Conservation (phyloP, 1,140 invertebrate genomes). For the Hyles euphorbiae region DNA sequence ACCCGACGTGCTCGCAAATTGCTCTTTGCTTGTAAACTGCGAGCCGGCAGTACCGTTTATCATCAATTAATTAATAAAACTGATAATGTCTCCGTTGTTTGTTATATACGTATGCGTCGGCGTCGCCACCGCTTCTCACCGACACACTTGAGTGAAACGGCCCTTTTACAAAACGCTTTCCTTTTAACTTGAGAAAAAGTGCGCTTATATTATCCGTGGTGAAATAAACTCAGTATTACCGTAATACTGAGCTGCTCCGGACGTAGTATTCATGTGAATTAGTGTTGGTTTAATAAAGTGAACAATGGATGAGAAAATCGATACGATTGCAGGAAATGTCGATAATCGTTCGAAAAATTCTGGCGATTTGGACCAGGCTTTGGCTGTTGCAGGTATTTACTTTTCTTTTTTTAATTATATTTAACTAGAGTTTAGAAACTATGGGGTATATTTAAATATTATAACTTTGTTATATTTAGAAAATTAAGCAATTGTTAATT, state of each 20-base stretch:
- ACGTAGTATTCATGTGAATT: not conserved
- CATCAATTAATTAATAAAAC: conserved; percentile 3
- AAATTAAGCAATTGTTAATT: too few relatives aligned
- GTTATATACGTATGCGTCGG: not conserved
- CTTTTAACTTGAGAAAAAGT: too few relatives aligned
- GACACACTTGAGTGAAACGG: conserved; percentile 1
- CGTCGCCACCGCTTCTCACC: not conserved
- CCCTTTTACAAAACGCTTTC: too few relatives aligned
- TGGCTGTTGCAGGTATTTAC: conserved; percentile 40
- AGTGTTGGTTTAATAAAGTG: conserved; percentile 1
- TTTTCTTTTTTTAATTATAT: not conserved
- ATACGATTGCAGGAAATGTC: conserved; percentile 37
- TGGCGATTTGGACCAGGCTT: conserved; percentile 50
- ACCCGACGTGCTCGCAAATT: too few relatives aligned
- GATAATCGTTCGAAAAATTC: conserved; percentile 28
- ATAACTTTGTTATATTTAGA: too few relatives aligned
- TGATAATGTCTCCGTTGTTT: conserved; percentile 4
- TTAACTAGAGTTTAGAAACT: conserved; percentile 5
- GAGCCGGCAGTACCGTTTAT: not conserved
- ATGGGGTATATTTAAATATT: not conserved
- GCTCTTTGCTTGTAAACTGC: too few relatives aligned
- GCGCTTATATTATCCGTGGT: too few relatives aligned
- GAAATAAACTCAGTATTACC: too few relatives aligned
- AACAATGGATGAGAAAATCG: conserved; percentile 24
- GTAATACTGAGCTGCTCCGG: too few relatives aligned